These are phyloP conservation scores for Megalops cyprinoides DNA, from an alignment of 2,797 vertebrate species.

Conservation along the genomic window DNA sequence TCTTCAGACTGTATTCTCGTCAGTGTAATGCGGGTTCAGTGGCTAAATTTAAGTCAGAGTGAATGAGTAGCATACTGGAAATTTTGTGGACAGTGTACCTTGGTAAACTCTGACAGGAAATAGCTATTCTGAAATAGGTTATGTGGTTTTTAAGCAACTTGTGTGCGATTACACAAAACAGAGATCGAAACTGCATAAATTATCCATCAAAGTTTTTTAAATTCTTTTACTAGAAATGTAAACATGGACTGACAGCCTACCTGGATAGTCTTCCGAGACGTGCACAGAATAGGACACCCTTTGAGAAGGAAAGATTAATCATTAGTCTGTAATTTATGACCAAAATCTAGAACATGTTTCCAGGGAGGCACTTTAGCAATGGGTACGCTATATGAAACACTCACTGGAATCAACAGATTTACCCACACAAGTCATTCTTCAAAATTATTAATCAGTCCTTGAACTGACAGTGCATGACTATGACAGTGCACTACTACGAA, in stretches of 20 bases:
- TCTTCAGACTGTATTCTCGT: slow-evolving; percentile 30
- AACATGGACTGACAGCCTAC: slow-evolving; percentile 18
- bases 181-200: no score
- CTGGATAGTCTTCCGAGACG: slow-evolving; percentile 40
- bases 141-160: background rate
- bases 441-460: background rate
- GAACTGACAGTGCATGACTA: background rate
- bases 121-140: background rate
- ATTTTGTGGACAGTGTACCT: background rate
- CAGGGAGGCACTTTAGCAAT: background rate
- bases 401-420: background rate
- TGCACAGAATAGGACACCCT: slow-evolving; percentile 38
- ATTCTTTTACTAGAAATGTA: no score
- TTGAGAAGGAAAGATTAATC: slow-evolving; percentile 13
- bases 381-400: background rate
- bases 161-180: background rate
- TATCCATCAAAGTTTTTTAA: no score
- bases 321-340: slow-evolving; percentile 21
- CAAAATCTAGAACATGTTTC: background rate
- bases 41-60: slow-evolving; percentile 26
- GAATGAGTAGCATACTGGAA: slow-evolving; percentile 27
- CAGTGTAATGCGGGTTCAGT: slow-evolving; percentile 32
- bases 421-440: background rate
- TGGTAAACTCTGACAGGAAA: background rate
- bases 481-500: no score